A percentile compares a stretch with the other conserved stretches of the same genome.
phyloP scores from a whole-genome alignment of 1,140 invertebrate genomes.

The Microplitis demolitor region DNA sequence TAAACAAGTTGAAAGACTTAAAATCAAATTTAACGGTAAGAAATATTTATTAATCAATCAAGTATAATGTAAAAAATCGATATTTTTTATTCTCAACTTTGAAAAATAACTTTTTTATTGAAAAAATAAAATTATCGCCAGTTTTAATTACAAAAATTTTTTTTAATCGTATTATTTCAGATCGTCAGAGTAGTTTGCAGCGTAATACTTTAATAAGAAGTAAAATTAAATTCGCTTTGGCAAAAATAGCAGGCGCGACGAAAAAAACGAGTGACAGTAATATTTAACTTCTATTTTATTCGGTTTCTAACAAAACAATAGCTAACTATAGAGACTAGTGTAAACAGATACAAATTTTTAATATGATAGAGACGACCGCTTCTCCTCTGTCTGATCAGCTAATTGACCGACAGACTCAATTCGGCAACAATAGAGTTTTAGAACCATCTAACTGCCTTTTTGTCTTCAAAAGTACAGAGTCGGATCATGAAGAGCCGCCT shows the following conservation, averaged over 20 bases:
- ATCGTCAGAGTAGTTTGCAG: too few species aligned
- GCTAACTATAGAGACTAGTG: constrained; percentile 1
- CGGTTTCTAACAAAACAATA: constrained; percentile 4
- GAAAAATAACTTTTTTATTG: too few species aligned
- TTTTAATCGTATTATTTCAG: too few species aligned
- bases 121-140: too few species aligned
- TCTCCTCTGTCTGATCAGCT: constrained; percentile 15
- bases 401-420: constrained; percentile 53
- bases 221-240: too few species aligned
- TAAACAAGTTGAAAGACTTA: too few species aligned
- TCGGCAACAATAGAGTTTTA: constrained; percentile 51
- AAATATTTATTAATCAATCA: too few species aligned
- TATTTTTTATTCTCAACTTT: too few species aligned
- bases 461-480: constrained; percentile 54
- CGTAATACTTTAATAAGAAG: too few species aligned
- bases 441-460: constrained; percentile 56
- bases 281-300: neutral
- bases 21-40: too few species aligned
- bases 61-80: too few species aligned
- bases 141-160: too few species aligned
- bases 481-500: constrained; percentile 56
- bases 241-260: neutral
- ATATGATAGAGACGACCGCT: constrained; percentile 49
- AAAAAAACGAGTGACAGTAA: neutral
- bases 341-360: constrained; percentile 29